These are phyloP conservation scores for Leuciscus idus DNA, from an alignment of 2,113 vertebrate species.

Conservation along the genomic window DNA sequence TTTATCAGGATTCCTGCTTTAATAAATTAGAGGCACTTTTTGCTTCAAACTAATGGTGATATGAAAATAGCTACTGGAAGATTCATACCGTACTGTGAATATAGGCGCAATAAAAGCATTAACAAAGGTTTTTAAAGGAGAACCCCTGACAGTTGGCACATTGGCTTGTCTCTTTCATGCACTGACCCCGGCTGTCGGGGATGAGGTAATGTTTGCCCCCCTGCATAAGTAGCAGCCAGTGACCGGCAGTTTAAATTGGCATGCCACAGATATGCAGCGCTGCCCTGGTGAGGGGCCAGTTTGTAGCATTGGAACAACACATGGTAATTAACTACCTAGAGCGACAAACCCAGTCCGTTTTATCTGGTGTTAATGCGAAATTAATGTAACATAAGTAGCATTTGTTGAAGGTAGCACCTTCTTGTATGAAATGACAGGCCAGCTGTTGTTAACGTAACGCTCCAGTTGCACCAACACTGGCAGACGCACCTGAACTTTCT, in stretches of 20 bases:
- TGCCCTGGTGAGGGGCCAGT: constrained; percentile 20
- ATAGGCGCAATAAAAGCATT: background rate
- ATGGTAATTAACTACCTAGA: background rate
- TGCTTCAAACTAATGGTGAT: constrained; percentile 3
- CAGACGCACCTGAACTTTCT: constrained; percentile 55
- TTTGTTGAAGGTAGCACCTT: constrained; percentile 8
- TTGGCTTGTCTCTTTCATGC: constrained; percentile 14
- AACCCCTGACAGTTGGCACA: background rate
- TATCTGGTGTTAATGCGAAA: constrained; percentile 5
- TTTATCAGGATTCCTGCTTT: constrained; percentile 4
- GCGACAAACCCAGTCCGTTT: background rate
- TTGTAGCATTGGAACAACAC: background rate
- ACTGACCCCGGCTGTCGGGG: constrained; percentile 40
- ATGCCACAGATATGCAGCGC: constrained; percentile 45
- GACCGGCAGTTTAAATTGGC: constrained; percentile 55
- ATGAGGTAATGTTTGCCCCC: constrained; percentile 54
- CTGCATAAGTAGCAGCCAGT: constrained; percentile 47
- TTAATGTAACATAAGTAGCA: background rate
- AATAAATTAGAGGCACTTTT: background rate
- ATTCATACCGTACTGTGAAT: background rate
- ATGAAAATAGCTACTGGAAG: background rate
- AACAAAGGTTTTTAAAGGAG: background rate
- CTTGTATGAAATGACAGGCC: constrained; percentile 10
- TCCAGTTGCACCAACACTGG: constrained; percentile 41
- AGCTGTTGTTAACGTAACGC: constrained; percentile 23